Conservation (phyloP, 1,140 invertebrate genomes). For the Medauroidea extradentata region DNA sequence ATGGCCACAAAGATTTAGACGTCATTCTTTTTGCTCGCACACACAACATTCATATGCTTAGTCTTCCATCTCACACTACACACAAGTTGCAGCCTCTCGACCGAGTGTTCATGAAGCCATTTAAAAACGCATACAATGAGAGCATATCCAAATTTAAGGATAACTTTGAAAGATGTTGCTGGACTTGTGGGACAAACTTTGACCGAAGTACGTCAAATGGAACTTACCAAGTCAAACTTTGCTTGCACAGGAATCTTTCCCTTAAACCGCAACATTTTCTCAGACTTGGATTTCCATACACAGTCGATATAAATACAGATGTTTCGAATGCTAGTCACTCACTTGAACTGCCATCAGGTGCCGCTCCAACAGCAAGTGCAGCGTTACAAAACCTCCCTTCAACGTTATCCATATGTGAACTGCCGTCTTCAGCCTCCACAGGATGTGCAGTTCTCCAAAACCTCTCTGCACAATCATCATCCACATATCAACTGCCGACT, state of each 20-base stretch:
- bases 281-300: slow-evolving; percentile 7
- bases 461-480: no score
- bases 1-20: slow-evolving; percentile 37
- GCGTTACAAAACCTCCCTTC: no score
- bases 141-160: neutral
- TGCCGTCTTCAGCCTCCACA: no score
- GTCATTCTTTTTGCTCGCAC: neutral
- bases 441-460: no score
- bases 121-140: slow-evolving; percentile 23
- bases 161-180: neutral
- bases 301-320: no score
- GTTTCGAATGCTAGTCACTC: no score
- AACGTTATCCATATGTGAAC: no score
- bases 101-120: slow-evolving; percentile 38
- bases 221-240: slow-evolving; percentile 25
- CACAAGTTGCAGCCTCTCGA: slow-evolving; percentile 43
- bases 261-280: slow-evolving; percentile 7
- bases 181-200: slow-evolving; percentile 1
- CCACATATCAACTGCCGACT: no score
- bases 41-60: slow-evolving; percentile 1
- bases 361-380: no score
- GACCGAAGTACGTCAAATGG: slow-evolving; percentile 30
- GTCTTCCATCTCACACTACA: slow-evolving; percentile 35
- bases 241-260: slow-evolving; percentile 8
- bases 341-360: no score